These are phyloP conservation scores for Chromis chromis DNA, from an alignment of 2,797 vertebrate species.

Conservation along the genomic window DNA sequence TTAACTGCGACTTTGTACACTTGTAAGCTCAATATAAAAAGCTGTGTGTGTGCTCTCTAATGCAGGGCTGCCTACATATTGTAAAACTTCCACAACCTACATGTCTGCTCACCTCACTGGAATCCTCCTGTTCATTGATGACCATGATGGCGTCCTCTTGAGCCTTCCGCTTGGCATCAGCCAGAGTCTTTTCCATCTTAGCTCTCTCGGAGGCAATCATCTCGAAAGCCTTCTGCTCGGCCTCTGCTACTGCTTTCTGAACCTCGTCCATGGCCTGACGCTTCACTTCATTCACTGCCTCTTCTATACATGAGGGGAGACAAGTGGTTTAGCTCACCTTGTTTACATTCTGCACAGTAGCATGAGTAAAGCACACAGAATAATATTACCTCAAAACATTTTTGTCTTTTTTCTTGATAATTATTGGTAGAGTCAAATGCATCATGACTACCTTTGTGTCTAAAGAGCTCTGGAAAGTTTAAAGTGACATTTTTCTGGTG, in stretches of 20 bases:
- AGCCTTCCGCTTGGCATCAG: constrained; percentile 95
- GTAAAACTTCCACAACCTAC: too few species aligned
- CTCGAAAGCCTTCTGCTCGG: constrained; percentile 98
- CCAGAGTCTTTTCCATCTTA: constrained; percentile 97
- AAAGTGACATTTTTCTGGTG: background rate
- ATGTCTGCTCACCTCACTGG: constrained; percentile 90
- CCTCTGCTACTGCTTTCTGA: constrained; percentile 96
- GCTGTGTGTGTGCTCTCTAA: background rate
- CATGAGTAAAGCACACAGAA: too few species aligned
- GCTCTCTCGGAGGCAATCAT: constrained; percentile 96
- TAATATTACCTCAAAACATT: background rate
- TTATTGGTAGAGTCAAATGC: background rate
- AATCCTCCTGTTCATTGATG: constrained; percentile 98
- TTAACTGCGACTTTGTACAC: background rate
- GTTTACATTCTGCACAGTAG: background rate
- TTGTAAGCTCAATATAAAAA: background rate
- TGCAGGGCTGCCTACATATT: background rate
- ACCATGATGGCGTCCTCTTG: constrained; percentile 94
- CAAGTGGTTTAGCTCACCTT: background rate
- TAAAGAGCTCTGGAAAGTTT: background rate
- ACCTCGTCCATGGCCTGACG: constrained; percentile 99
- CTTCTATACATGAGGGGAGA: constrained; percentile 83
- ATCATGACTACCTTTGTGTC: background rate
- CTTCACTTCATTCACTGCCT: constrained; percentile 98
- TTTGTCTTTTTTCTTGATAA: background rate